A percentile compares a stretch with the other conserved stretches of the same genome.
phyloP scores from a whole-genome alignment of 2,888 invertebrate species.

The Drosophila ustulata region DNA sequence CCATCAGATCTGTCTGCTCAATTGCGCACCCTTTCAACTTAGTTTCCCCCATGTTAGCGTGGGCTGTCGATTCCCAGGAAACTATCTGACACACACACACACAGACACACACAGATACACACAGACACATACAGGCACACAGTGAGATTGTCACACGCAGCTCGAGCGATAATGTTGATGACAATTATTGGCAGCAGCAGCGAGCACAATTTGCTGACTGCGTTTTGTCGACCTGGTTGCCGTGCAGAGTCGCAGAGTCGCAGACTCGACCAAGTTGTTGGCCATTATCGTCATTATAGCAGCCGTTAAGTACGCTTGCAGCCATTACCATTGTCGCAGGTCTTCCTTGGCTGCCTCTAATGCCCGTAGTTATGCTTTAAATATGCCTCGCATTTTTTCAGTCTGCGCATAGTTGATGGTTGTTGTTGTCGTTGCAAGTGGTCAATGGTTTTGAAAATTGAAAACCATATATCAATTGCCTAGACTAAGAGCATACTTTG shows the following conservation, averaged over 20 bases:
- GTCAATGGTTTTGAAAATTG: conserved; percentile 79
- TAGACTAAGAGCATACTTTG: conserved; percentile 71
- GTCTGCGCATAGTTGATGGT: conserved; percentile 31
- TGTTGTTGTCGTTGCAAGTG: conserved; percentile 45
- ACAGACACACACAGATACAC: not conserved
- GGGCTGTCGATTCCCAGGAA: not conserved
- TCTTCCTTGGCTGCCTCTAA: conserved; percentile 6
- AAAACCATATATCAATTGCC: conserved; percentile 83
- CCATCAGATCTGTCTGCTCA: conserved; percentile 10
- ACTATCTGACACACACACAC: not conserved
- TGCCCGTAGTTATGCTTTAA: conserved; percentile 62
- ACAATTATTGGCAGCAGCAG: conserved; percentile 69
- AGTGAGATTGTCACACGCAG: conserved; percentile 4
- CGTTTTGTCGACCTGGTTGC: conserved; percentile 67
- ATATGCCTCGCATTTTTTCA: conserved; percentile 52
- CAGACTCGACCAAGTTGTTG: conserved; percentile 8
- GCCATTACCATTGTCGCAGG: conserved; percentile 58
- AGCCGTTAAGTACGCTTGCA: conserved; percentile 78
- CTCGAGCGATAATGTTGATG: conserved; percentile 54
- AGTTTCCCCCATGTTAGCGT: not conserved
- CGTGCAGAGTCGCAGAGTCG: conserved; percentile 16
- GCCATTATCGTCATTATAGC: conserved; percentile 82
- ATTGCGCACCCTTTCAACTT: conserved; percentile 4
- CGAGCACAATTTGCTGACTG: conserved; percentile 55
- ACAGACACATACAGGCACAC: conserved; percentile 1